Base-by-base conservation (phyloP, 2,888 invertebrate genomes). In the Drosophila formosana region DNA sequence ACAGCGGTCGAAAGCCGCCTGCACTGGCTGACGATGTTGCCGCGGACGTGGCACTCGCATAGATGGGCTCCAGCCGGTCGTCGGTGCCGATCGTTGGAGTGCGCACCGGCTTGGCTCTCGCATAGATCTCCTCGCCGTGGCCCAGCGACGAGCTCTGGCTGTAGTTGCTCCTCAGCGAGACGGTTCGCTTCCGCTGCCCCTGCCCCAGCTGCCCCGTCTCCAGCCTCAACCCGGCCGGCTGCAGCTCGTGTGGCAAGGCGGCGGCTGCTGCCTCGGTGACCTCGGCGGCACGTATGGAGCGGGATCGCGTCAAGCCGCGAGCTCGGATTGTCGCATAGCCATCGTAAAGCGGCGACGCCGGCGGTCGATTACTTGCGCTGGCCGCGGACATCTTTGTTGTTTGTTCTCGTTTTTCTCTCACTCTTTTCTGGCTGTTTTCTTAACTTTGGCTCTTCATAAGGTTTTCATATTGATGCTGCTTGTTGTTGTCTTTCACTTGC, bases 261-360 rank as follows among this genome's bases (percentile, higher is more conserved):
- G 74, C 70, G 1, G 78, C 88, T 9, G 84, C 83, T 18, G 91
- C 87, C 61, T 90, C 91, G 37, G 90, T 78, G 65, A 78, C 89
- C 60, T 89, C 90, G 5, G 90, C 89, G n/a, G 83, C 92, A 76
- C 82, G 93, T 60, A 91, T 91, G 55, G 93, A 93, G 26, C 92
- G 88, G n/a, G 91, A 91, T 34, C 92, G 90, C 56, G 89, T 91
- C n/a, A 92, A 76, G 26, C 92, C 93, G 28, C 93, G 95, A 11
- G 95, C 94, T 66, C 96, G 94, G 81, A 97, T 96, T n/a, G 97
- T 97, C 56, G 97, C 97, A 92, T 96, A 97, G 62, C 97, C 97
- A 92, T 97, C 97, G 92, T 96, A 95, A 56, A 97, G 95, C 11
- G 90, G 88, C 45, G 91, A 85, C 30, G 76, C 62, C 18, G 87